phyloP scores from a whole-genome alignment of 2,113 vertebrate genomes.

The Hydrochoerus hydrochaeris region DNA sequence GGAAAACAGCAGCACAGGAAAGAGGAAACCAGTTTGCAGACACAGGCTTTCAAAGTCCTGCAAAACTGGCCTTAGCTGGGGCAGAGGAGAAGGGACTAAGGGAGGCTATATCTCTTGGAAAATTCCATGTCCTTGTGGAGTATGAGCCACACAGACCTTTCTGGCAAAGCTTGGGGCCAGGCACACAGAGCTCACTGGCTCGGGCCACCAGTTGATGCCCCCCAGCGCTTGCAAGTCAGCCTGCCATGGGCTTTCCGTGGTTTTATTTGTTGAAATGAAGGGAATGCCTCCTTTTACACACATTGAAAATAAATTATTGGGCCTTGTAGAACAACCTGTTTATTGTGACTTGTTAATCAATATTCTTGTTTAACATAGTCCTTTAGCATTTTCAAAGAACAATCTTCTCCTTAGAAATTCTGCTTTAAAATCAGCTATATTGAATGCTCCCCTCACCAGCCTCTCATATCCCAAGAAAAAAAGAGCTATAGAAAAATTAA shows the following conservation, averaged over 20 bases:
- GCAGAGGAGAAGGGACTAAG: neutral
- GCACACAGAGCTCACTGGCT: rapidly evolving
- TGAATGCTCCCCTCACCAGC: neutral
- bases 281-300: neutral
- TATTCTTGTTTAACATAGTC: neutral
- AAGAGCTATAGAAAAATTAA: neutral
- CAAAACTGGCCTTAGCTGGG: neutral
- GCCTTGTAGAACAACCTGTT: neutral
- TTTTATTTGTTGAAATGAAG: neutral
- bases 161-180: neutral
- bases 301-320: neutral
- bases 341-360: neutral
- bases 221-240: neutral
- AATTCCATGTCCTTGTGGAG: neutral
- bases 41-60: neutral
- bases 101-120: neutral
- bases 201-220: neutral
- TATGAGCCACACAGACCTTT: neutral
- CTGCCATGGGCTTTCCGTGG: no score
- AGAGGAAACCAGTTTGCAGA: neutral
- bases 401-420: neutral
- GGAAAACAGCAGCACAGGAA: neutral
- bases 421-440: constrained; percentile 1
- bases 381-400: neutral
- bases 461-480: neutral